A percentile compares a stretch with the other conserved stretches of the same genome.
Evolutionary conservation across 2,888 invertebrate genomes (phyloP).

Genomic region (Andrena minutula): DNA sequence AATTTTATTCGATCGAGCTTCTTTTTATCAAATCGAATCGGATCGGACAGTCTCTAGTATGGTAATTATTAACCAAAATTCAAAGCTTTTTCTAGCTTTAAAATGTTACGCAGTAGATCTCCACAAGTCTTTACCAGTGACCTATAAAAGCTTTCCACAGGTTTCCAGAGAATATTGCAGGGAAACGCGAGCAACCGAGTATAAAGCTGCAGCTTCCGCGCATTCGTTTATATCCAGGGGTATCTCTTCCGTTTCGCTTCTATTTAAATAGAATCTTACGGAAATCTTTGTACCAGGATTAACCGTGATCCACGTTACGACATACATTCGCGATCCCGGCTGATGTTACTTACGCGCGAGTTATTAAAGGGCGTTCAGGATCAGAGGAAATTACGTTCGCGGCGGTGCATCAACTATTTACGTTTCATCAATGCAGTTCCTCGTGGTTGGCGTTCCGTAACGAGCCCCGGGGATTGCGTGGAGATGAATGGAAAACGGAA

Average conservation of each 20-base stretch:
- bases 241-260: background rate
- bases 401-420: slow-evolving; percentile 47
- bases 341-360: slow-evolving; percentile 42
- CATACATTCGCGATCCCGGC: slow-evolving; percentile 19
- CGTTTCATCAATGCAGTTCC: slow-evolving; percentile 40
- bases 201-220: slow-evolving; percentile 45
- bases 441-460: slow-evolving; percentile 5
- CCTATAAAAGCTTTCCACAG: slow-evolving; percentile 69
- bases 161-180: slow-evolving; percentile 58
- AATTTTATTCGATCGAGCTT: slow-evolving; percentile 22
- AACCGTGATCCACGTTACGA: slow-evolving; percentile 32
- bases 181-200: slow-evolving; percentile 25
- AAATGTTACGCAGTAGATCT: slow-evolving; percentile 65
- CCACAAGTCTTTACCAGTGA: slow-evolving; percentile 59
- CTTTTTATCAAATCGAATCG: slow-evolving; percentile 11
- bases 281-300: slow-evolving; percentile 42
- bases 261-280: slow-evolving; percentile 33
- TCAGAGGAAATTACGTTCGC: slow-evolving; percentile 50
- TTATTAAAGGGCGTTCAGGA: slow-evolving; percentile 52
- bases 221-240: slow-evolving; percentile 26
- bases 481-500: slow-evolving; percentile 12
- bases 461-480: slow-evolving; percentile 8
- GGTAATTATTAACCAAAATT: slow-evolving; percentile 69
- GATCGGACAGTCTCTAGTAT: slow-evolving; percentile 48
- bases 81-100: slow-evolving; percentile 66